Evolutionary conservation across 2,888 invertebrate genomes (phyloP), one percentile per base, ranked within the genome.

Genomic region (Eupithecia tripunctaria): DNA sequence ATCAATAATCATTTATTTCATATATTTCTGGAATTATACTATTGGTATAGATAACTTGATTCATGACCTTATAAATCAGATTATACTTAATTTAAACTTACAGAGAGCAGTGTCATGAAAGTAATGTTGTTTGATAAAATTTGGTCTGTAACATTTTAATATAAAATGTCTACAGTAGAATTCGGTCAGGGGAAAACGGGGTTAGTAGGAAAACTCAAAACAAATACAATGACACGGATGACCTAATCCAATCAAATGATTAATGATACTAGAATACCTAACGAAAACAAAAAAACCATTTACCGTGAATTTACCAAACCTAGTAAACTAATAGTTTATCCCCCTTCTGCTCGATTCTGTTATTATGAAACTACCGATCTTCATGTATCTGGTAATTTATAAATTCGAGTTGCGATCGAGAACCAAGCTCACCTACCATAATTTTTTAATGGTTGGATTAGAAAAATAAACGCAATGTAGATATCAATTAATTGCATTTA

Each of bases 401-500:
- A 43, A 43, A 43, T 18, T 43, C 7, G 43, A 7, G 43, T 43
- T 18, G 43, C 1, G 18, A n/a, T 18, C 43, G 43, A 43, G 7
- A 2, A n/a, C 43, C 43, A 6, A 1, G 43, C 43, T 43, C 18
- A 43, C 7, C 18, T 47, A n/a, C 8, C n/a, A 7, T 21, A 7
- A 47, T 47, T 1, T n/a, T 21, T 10, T 18, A 18, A 1, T 6
- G 8, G 47, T 4, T 1, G 2, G 47, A 51, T 21, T 12, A 12
- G 51, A 51, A 51, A 21, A 51, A 21, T 21, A 51, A 51, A 51
- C 51, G 12, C 1, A 21, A 21, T 51, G 12, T n/a, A n/a, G n/a
- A n/a, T 47, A 51, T 51, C 51, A 51, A 51, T 21, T 51, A n/a
- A n/a, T n/a, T n/a, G n/a, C n/a, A 12, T 51, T 51, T 51, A 51